Conservation (phyloP, 92 coral and sea anemone genomes). For the Paragorgia papillata region DNA sequence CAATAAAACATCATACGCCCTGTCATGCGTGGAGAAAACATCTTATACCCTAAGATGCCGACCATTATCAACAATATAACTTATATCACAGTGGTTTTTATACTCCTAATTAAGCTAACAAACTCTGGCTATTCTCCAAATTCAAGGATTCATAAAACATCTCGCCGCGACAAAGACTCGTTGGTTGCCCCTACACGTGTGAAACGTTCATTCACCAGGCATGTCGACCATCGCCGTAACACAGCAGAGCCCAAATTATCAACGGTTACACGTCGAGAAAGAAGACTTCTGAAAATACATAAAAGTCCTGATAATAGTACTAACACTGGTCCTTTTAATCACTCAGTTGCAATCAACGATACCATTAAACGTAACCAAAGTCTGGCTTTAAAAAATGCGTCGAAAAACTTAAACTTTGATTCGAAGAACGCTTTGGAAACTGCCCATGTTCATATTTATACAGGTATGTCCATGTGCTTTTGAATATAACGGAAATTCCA, state of each 20-base stretch:
- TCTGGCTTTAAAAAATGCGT: not conserved
- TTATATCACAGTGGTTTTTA: not conserved
- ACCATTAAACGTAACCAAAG: no score
- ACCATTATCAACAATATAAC: conserved; percentile 8
- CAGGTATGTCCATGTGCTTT: conserved; percentile 2
- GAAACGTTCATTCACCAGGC: no score
- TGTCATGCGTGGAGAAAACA: conserved; percentile 1
- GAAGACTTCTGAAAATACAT: not conserved
- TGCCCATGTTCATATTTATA: conserved; percentile 20
- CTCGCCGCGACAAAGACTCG: not conserved
- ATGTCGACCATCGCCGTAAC: not conserved
- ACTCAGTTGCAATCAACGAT: no score
- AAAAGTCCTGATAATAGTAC: not conserved
- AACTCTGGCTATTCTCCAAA: not conserved
- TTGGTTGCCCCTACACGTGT: no score
- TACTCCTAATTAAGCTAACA: not conserved
- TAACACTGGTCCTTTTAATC: not conserved
- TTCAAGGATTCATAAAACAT: not conserved
- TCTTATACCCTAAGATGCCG: not conserved
- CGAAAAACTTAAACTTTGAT: not conserved
- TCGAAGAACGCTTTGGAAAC: conserved; percentile 7
- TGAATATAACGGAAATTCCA: not conserved
- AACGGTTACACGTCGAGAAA: not conserved
- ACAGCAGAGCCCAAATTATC: not conserved
- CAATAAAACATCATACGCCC: not conserved